A percentile compares a stretch with the other conserved stretches of the same genome.
These are phyloP conservation scores for Rhamphomyia laevipes DNA, from an alignment of 2,888 invertebrate genomes.

Conservation along the genomic window DNA sequence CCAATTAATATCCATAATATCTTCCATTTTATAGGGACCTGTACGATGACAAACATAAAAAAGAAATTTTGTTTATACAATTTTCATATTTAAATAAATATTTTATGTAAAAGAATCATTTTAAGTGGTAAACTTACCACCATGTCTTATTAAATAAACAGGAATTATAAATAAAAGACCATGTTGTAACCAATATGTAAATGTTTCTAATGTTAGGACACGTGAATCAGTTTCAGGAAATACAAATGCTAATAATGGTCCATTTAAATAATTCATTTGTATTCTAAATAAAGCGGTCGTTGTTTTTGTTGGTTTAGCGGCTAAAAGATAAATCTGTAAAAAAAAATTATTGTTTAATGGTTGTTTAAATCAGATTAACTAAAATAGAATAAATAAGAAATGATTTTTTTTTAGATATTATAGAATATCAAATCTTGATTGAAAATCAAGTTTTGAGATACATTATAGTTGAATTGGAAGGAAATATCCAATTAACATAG, in stretches of 20 bases:
- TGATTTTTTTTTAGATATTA: no score
- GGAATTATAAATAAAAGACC: constrained; percentile 90
- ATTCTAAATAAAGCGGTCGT: constrained; percentile 78
- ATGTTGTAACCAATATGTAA: constrained; percentile 93
- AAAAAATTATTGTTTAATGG: background rate
- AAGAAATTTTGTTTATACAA: background rate
- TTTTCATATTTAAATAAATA: background rate
- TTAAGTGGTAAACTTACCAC: constrained; percentile 50
- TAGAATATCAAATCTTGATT: no score
- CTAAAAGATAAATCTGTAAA: constrained; percentile 79
- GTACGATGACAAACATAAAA: constrained; percentile 27
- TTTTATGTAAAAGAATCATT: background rate
- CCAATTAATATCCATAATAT: constrained; percentile 67
- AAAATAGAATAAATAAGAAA: no score
- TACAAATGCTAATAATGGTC: constrained; percentile 80
- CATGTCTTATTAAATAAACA: constrained; percentile 75
- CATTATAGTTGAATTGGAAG: no score
- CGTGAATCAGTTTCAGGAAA: constrained; percentile 93
- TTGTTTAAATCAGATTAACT: no score
- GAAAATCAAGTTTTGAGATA: no score
- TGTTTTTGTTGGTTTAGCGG: constrained; percentile 70
- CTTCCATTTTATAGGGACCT: constrained; percentile 77
- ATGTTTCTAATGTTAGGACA: constrained; percentile 80
- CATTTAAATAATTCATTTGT: constrained; percentile 87
- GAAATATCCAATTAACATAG: no score